These are phyloP conservation scores for Oncorhynchus kisutch DNA, from an alignment of 2,113 vertebrate genomes.

Conservation along the genomic window DNA sequence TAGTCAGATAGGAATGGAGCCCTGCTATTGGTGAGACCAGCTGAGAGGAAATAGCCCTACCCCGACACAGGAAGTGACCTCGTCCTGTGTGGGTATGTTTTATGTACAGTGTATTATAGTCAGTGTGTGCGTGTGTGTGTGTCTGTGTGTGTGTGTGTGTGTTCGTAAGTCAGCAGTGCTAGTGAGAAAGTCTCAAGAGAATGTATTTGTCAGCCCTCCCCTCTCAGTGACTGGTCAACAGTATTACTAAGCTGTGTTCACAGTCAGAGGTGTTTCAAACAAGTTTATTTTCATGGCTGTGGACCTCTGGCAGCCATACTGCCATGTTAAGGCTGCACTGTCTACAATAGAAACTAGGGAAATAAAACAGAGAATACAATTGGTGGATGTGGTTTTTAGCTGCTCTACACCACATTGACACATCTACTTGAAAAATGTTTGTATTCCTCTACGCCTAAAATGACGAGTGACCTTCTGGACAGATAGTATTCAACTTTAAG, in stretches of 20 bases:
- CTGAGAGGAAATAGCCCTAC: conserved; percentile 14
- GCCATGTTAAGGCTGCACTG: not conserved
- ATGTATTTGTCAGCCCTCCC: conserved; percentile 3
- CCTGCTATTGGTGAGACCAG: conserved; percentile 12
- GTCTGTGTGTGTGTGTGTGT: conserved; percentile 6
- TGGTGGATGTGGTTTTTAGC: conserved; percentile 27
- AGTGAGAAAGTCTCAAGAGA: not conserved
- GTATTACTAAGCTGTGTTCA: not conserved
- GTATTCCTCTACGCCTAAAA: not conserved
- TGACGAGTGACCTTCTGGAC: conserved; percentile 1
- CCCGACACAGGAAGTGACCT: conserved; percentile 20
- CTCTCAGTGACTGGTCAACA: conserved; percentile 20
- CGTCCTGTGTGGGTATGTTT: conserved; percentile 15
- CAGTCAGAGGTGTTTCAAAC: conserved; percentile 18
- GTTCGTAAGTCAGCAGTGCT: not conserved
- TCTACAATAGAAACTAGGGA: not conserved
- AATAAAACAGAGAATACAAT: conserved; percentile 15
- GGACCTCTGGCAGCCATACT: not conserved
- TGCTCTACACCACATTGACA: not conserved
- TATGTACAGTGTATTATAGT: not conserved
- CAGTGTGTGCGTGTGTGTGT: conserved; percentile 2
- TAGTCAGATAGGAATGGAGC: conserved; percentile 1
- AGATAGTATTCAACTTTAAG: not conserved
- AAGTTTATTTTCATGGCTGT: conserved; percentile 21
- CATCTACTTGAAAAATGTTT: not conserved